A percentile compares a stretch with the other conserved stretches of the same genome.
phyloP scores from a whole-genome alignment of 2,113 vertebrate species.

The Elanoides forficatus region DNA sequence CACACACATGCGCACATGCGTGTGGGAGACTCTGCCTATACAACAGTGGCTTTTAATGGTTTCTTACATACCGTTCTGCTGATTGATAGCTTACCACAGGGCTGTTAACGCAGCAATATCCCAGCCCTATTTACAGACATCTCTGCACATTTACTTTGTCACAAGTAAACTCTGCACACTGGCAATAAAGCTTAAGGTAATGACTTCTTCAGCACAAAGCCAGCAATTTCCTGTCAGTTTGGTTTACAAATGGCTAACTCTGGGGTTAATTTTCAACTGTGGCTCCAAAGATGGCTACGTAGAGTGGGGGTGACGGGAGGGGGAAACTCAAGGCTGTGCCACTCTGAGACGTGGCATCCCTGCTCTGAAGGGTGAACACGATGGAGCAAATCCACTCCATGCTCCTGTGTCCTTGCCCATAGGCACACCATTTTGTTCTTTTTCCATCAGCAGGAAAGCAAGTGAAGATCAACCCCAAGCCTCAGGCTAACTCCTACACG shows the following conservation, averaged over 20 bases:
- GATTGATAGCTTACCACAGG: slow-evolving; percentile 52
- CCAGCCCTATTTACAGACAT: slow-evolving; percentile 55
- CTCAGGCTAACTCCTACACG: rapidly evolving
- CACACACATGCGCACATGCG: rapidly evolving
- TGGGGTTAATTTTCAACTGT: slow-evolving; percentile 64
- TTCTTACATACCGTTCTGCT: not conserved
- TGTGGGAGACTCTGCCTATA: not conserved
- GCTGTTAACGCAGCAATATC: slow-evolving; percentile 55
- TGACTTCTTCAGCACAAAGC: slow-evolving; percentile 68
- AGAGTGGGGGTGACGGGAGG: not conserved
- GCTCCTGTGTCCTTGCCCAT: not conserved
- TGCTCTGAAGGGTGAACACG: not conserved
- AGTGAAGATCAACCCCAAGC: not conserved
- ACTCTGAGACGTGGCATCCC: not conserved
- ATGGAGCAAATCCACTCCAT: not conserved
- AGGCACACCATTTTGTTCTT: not conserved
- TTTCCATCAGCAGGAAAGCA: not conserved
- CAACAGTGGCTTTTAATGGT: not conserved
- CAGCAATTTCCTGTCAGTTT: slow-evolving; percentile 65
- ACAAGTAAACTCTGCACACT: slow-evolving; percentile 56
- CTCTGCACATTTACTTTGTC: slow-evolving; percentile 70
- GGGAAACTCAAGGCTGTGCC: not conserved
- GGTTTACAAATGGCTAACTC: slow-evolving; percentile 60
- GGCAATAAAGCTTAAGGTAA: slow-evolving; percentile 73
- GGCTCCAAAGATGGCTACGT: not conserved